Evolutionary conservation across 1,140 invertebrate species (phyloP).

Genomic region (Hyposmocoma kahamanoa): DNA sequence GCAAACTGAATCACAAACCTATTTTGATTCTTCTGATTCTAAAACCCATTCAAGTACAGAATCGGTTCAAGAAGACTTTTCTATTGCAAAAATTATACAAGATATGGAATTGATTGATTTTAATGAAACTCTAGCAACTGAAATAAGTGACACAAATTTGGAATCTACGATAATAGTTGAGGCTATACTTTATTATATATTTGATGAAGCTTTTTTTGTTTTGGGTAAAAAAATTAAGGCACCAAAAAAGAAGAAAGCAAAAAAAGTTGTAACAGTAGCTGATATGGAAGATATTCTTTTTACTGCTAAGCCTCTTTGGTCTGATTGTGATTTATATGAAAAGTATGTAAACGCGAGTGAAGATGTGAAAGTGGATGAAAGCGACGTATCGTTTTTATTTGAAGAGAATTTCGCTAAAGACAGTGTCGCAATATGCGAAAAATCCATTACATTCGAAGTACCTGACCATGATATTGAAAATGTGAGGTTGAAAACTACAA

Average conservation of each 20-base stretch:
- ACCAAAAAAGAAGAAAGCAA: constrained; percentile 14
- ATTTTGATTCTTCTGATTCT: too few relatives aligned
- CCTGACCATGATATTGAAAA: too few relatives aligned
- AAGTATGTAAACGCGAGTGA: not conserved
- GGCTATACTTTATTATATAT: constrained; percentile 46
- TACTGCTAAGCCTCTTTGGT: constrained; percentile 34
- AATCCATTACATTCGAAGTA: too few relatives aligned
- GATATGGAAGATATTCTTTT: constrained; percentile 59
- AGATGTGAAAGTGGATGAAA: constrained; percentile 1
- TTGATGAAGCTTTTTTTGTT: constrained; percentile 36
- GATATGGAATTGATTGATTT: constrained; percentile 35
- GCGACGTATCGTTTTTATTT: not conserved
- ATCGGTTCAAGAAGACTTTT: constrained; percentile 49
- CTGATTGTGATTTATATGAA: constrained; percentile 3
- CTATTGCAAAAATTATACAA: constrained; percentile 43
- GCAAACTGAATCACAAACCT: too few relatives aligned
- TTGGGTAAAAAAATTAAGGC: constrained; percentile 19
- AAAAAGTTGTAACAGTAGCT: constrained; percentile 45
- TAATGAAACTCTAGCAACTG: constrained; percentile 32
- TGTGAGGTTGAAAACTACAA: too few relatives aligned
- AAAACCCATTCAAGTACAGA: too few relatives aligned
- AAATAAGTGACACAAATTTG: constrained; percentile 30
- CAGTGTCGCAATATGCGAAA: not conserved
- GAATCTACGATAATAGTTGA: constrained; percentile 36
- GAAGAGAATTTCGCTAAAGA: constrained; percentile 3